Base-by-base conservation (phyloP, 2,888 invertebrate species). In the Eurois occulta region DNA sequence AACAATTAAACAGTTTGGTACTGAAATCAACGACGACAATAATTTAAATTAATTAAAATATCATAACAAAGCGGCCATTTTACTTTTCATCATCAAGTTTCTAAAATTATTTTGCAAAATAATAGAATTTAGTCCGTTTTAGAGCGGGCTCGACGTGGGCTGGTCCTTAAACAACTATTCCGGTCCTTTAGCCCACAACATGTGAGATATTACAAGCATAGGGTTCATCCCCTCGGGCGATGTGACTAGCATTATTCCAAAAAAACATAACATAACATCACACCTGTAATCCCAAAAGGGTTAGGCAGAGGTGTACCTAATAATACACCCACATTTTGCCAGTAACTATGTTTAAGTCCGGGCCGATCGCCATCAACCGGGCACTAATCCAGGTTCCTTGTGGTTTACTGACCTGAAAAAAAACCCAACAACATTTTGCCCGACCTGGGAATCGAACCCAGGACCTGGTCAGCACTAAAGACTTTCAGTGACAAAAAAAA, bases 161-260 rank as follows among this genome's bases (percentile, higher is more conserved):
- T 35, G 71, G 32, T 16, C 38, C 32, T 69, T 52, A 81, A 78
- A 78, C 72, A 78, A 69, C 58, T 72, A 60, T 69, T 69, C 24
- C 38, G 38, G 68, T 28, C 48, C 65, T 52, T 52, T 55, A 24
- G 1, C n/a, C 38, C n/a, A 52, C 21, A 72, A 72, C 58, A 65
- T 65, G 52, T 78, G 35, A 78, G 32, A 68, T 83, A 81, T 83
- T 52, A 78, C 58, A 10, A 41, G 78, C 68, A 66, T 60, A 77
- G 46, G 77, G 18, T 18, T 8, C 18, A 32, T 1, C 18, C 11
- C 35, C 24, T 21, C 24, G 11, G 62, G 32, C 3, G 60, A 18
- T 60, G 4, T 1, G 35, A 35, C 62, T 62, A 35, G 11, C 11
- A 55, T 13, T 55, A 55, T 13, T 55, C 13, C n/a, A 55, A 55